Conservation (phyloP, 1,140 invertebrate genomes). For the Melipona quadrifasciata region DNA sequence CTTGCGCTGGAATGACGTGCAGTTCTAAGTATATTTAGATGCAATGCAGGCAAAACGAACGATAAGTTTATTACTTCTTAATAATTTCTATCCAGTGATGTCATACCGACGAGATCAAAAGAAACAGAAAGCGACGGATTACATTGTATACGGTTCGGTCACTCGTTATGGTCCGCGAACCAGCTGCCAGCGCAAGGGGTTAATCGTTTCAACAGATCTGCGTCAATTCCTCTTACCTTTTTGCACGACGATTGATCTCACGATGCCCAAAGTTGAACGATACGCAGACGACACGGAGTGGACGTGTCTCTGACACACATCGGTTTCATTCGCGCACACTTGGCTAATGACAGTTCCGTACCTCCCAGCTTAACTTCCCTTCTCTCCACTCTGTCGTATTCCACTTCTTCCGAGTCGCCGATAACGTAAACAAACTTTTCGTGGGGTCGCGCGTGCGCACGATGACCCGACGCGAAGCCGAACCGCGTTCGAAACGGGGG, state of each 20-base stretch:
- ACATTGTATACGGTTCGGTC: no score
- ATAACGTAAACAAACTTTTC: slow-evolving; percentile 36
- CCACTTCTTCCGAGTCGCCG: slow-evolving; percentile 1
- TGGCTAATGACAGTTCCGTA: slow-evolving; percentile 5
- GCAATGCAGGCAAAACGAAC: no score
- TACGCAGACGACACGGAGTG: not conserved
- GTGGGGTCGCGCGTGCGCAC: not conserved
- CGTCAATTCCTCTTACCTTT: slow-evolving; percentile 22
- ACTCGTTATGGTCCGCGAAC: no score
- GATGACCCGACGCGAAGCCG: not conserved
- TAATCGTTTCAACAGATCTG: slow-evolving; percentile 11
- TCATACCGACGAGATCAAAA: no score
- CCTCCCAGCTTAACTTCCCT: not conserved
- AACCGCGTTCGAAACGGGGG: not conserved
- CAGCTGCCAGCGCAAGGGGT: no score
- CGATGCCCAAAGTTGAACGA: not conserved
- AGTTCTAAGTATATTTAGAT: no score
- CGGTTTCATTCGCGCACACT: slow-evolving; percentile 35
- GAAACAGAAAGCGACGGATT: no score
- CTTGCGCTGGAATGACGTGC: no score
- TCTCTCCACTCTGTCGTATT: not conserved
- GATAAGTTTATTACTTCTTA: no score
- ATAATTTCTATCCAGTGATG: no score
- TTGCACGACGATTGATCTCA: not conserved
- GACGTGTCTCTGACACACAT: slow-evolving; percentile 9